These are phyloP conservation scores for Sebastes schlegelii DNA, from an alignment of 2,113 vertebrate genomes.

Conservation along the genomic window DNA sequence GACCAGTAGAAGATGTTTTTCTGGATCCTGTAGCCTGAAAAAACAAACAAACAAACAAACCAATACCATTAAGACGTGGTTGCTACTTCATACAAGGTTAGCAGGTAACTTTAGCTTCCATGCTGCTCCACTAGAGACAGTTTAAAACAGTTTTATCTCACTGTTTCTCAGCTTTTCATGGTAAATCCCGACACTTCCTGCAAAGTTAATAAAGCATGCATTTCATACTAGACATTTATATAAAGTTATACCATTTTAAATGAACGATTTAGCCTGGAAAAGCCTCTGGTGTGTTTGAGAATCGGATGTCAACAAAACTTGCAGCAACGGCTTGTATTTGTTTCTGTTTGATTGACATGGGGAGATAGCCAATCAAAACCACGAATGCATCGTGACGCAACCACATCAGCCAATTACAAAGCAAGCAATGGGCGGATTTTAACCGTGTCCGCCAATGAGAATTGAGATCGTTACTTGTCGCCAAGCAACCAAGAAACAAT, in stretches of 20 bases:
- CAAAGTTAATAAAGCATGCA: not conserved
- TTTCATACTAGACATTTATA: not conserved
- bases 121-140: constrained; percentile 2
- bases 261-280: not conserved
- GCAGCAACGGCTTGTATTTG: constrained; percentile 14
- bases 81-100: not conserved
- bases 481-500: constrained; percentile 69
- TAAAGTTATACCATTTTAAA: constrained; percentile 61
- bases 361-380: constrained; percentile 56
- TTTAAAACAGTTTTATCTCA: not conserved
- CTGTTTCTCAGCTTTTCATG: not conserved
- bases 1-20: constrained; percentile 79
- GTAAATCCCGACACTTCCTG: not conserved
- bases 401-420: constrained; percentile 45
- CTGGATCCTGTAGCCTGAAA: constrained; percentile 86
- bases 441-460: constrained; percentile 24
- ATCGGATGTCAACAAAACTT: constrained; percentile 62
- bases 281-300: not conserved
- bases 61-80: not conserved
- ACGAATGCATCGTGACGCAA: fast-evolving
- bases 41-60: not conserved
- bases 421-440: not conserved
- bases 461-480: constrained; percentile 49
- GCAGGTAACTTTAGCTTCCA: constrained; percentile 35
- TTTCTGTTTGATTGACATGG: constrained; percentile 13